These are phyloP conservation scores for Drosophila anceps DNA, from an alignment of 2,888 invertebrate genomes.

Conservation along the genomic window DNA sequence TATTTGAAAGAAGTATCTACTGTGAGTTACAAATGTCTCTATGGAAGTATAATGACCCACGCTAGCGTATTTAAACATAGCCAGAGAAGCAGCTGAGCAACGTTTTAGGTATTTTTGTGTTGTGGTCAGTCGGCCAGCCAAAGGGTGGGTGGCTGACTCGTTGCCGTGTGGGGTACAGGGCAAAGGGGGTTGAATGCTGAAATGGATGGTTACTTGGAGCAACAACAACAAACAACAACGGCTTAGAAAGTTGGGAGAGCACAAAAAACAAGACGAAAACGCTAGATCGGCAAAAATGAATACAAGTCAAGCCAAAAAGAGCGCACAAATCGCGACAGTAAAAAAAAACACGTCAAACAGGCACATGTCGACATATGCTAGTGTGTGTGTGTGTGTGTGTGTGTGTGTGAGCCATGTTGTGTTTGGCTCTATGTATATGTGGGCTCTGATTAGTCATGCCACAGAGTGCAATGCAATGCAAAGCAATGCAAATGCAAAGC, in stretches of 20 bases:
- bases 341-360: constrained; percentile 55
- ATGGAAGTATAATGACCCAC: background rate
- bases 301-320: constrained; percentile 44
- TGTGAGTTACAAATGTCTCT: background rate
- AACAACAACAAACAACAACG: constrained; percentile 17
- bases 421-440: constrained; percentile 18
- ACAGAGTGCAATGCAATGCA: constrained; percentile 60
- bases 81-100: constrained; percentile 30
- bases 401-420: constrained; percentile 32
- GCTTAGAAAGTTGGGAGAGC: constrained; percentile 59
- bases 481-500: constrained; percentile 40
- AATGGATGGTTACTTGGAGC: constrained; percentile 20
- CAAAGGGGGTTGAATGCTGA: constrained; percentile 2
- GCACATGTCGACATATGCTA: constrained; percentile 36
- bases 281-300: constrained; percentile 35
- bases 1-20: background rate
- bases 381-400: constrained; percentile 15
- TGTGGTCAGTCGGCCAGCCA: constrained; percentile 45
- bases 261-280: constrained; percentile 38
- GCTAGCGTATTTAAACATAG: background rate
- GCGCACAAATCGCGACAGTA: constrained; percentile 35
- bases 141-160: constrained; percentile 32
- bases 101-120: constrained; percentile 19
- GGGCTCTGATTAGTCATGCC: constrained; percentile 69
- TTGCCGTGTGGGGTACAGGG: background rate